phyloP scores from a whole-genome alignment of 23 tunicate species.

The Phallusia fumigata region DNA sequence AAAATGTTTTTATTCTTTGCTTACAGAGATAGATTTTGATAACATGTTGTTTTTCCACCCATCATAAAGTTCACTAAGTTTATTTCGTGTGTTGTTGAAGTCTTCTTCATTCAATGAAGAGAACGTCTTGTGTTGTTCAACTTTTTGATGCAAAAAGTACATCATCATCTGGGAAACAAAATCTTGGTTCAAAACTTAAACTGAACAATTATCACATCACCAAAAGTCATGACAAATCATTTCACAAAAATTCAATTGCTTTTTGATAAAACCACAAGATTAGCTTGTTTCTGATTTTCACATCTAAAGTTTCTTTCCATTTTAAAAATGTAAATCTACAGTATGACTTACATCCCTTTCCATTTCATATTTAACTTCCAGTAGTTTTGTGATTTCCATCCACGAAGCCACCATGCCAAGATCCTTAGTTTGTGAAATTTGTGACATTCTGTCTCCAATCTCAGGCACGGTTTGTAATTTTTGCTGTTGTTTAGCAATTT shows the following conservation, averaged over 20 bases:
- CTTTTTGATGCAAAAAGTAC: constrained; percentile 51
- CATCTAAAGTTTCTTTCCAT: too few relatives aligned
- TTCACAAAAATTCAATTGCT: too few relatives aligned
- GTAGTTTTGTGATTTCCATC: constrained; percentile 63
- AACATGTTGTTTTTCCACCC: constrained; percentile 26
- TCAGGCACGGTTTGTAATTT: constrained; percentile 27
- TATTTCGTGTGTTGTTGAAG: constrained; percentile 16
- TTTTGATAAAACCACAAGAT: too few relatives aligned
- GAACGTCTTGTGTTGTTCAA: constrained; percentile 19
- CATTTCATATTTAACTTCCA: constrained; percentile 60
- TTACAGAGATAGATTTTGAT: not conserved
- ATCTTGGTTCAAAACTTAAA: too few relatives aligned
- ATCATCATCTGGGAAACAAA: constrained; percentile 66
- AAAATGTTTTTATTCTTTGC: too few relatives aligned
- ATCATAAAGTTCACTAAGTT: constrained; percentile 31
- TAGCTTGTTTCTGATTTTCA: too few relatives aligned
- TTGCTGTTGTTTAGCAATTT: constrained; percentile 16
- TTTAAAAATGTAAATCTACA: too few relatives aligned
- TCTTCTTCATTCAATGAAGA: constrained; percentile 28
- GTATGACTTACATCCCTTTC: constrained; percentile 64
- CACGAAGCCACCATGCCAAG: constrained; percentile 77
- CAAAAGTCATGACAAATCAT: too few relatives aligned
- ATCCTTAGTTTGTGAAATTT: constrained; percentile 60
- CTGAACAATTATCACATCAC: too few relatives aligned
- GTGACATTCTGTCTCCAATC: constrained; percentile 29